Evolutionary conservation across 2,797 vertebrate genomes (phyloP).

Genomic region (Pseudomugil gertrudae): DNA sequence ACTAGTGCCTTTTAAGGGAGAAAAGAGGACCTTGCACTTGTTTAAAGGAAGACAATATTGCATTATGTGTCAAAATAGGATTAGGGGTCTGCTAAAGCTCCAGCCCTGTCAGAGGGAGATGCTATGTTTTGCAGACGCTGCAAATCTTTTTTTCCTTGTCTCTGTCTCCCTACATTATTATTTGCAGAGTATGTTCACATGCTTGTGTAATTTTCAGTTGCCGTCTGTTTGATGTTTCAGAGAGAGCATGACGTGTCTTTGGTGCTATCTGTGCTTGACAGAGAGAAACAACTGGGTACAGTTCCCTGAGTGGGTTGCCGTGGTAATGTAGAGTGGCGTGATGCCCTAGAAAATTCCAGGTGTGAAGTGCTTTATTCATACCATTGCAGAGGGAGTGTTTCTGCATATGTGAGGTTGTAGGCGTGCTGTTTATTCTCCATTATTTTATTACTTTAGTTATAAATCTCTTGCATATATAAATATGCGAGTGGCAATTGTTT

Average conservation of each 20-base stretch:
- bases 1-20: constrained; percentile 33
- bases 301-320: constrained; percentile 63
- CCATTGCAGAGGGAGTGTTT: constrained; percentile 58
- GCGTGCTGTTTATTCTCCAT: constrained; percentile 47
- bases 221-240: constrained; percentile 67
- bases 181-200: constrained; percentile 48
- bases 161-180: constrained; percentile 43
- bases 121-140: constrained; percentile 73
- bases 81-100: constrained; percentile 66
- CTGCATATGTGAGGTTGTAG: constrained; percentile 57
- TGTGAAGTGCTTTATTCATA: constrained; percentile 75
- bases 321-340: constrained; percentile 69
- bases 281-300: constrained; percentile 53
- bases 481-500: too few species aligned
- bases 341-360: constrained; percentile 76
- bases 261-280: constrained; percentile 61
- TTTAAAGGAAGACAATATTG: constrained; percentile 71
- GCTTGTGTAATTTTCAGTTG: constrained; percentile 51
- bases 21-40: constrained; percentile 54
- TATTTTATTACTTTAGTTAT: constrained; percentile 8
- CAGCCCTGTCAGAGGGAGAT: constrained; percentile 62
- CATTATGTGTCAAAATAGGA: constrained; percentile 73
- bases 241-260: constrained; percentile 47
- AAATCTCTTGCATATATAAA: too few species aligned
- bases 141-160: constrained; percentile 65